phyloP scores from a whole-genome alignment of 2,797 vertebrate species.

The Garrulus glandarius region DNA sequence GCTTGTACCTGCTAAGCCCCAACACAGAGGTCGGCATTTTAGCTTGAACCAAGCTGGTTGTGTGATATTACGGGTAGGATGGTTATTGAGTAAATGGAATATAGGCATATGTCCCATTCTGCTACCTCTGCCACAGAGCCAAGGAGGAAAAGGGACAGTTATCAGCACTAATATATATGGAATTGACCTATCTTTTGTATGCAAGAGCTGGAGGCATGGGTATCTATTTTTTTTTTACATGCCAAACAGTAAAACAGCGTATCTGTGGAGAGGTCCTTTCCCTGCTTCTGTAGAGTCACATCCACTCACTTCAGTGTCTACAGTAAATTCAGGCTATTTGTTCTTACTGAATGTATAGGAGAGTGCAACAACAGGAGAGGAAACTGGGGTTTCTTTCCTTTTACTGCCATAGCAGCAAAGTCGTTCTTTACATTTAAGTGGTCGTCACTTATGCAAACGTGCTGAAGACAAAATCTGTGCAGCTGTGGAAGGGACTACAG shows the following conservation, averaged over 20 bases:
- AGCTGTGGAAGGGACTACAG: neutral
- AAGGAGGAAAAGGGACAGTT: neutral
- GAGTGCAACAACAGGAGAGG: neutral
- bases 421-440: neutral
- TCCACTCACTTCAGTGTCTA: neutral
- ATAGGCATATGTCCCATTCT: neutral
- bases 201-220: neutral
- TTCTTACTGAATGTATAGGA: neutral
- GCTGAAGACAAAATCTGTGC: neutral
- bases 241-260: accelerated
- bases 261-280: neutral
- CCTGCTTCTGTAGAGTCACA: neutral
- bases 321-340: neutral
- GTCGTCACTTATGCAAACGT: neutral
- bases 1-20: neutral
- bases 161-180: neutral
- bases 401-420: neutral
- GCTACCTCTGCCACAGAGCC: neutral
- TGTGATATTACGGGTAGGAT: neutral
- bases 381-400: neutral
- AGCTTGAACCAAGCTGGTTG: neutral
- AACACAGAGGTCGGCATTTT: neutral
- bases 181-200: neutral
- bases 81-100: neutral
- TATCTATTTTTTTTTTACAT: neutral